Percentiles rank a stretch among this genome's conserved stretches.
phyloP scores from a whole-genome alignment of 2,113 vertebrate species.

The Toxotes jaculatrix region DNA sequence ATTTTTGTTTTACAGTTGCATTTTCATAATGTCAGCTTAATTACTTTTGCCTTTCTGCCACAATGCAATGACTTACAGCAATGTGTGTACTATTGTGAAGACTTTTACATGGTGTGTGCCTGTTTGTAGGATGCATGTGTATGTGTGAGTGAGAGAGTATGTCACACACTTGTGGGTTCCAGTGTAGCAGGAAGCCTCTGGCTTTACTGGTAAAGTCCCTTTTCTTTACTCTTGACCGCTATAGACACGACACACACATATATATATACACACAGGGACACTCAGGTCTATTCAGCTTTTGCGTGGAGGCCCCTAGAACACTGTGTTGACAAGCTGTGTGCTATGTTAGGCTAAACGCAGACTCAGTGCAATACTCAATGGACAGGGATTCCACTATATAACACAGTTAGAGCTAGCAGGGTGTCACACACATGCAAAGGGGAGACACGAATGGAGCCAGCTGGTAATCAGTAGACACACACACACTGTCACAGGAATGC shows the following conservation, averaged over 20 bases:
- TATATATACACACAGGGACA: conserved; percentile 4
- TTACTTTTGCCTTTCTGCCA: conserved; percentile 9
- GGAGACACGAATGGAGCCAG: conserved; percentile 60
- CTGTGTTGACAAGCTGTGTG: conserved; percentile 61
- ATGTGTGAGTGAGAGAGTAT: conserved; percentile 1
- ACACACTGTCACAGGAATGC: conserved; percentile 70
- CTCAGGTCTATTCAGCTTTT: conserved; percentile 69
- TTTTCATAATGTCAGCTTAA: conserved; percentile 12
- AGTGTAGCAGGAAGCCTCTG: conserved; percentile 75
- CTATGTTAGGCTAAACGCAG: conserved; percentile 69
- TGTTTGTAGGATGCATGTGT: neutral
- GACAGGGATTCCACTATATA: conserved; percentile 72
- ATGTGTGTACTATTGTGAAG: neutral
- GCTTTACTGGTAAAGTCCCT: conserved; percentile 79
- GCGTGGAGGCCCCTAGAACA: conserved; percentile 82
- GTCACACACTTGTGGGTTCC: conserved; percentile 42
- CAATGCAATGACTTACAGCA: neutral
- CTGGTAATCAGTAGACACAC: conserved; percentile 47
- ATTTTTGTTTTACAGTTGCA: conserved; percentile 10
- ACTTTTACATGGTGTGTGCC: neutral
- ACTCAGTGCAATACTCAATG: conserved; percentile 78
- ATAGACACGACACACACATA: conserved; percentile 34
- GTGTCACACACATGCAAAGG: conserved; percentile 26
- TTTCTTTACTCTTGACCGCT: conserved; percentile 68
- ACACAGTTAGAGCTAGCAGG: conserved; percentile 39